Evolutionary conservation across 1,140 invertebrate genomes (phyloP), one percentile per base, ranked within the genome.

Genomic region (Pachypsylla venusta): DNA sequence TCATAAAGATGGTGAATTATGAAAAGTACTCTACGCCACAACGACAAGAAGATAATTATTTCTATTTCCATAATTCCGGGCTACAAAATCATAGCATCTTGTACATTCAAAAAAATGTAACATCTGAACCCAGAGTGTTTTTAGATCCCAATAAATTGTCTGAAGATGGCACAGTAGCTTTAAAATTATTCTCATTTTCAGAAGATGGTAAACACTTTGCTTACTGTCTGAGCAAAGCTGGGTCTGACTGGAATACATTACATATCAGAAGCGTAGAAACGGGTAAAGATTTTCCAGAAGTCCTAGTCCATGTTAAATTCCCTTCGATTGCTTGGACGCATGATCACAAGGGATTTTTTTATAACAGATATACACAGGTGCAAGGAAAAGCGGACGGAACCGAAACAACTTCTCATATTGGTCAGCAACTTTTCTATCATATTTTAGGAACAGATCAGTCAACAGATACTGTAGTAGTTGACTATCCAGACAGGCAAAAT

Each of bases 401-500:
- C 0, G 92, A 95, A 72, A 95, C 90, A 0, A 81, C 83, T 53
- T 77, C 81, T 59, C 90, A 87, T 70, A 76, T 85, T 68, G 81
- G 94, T 75, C 93, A 99, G 69, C 96, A 96, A 69, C 72, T 99
- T 5, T 97, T 83, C 71, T 99, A 93, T 74, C 96, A 99, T 74
- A 72, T 75, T 56, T 66, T 99, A 27, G 86, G 88, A 60, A 95
- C 92, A 20, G 74, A 82, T 16, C 93, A 96, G 70, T 77, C 80
- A 1, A 81, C 94, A 61, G 96, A 99, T 76, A 75, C 95, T 20
- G 69, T 96, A 40, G 86, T 88, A 48, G 85, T 87, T 14, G 88
- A 97, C 70, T 95, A 95, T 73, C 87, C 85, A 1, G 85, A 97
- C 22, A 80, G 97, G 69, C 93, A 93, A 7, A 19, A n/a, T 48